Evolutionary conservation across 2,888 invertebrate genomes (phyloP).

Genomic region (Megamerina dolium): DNA sequence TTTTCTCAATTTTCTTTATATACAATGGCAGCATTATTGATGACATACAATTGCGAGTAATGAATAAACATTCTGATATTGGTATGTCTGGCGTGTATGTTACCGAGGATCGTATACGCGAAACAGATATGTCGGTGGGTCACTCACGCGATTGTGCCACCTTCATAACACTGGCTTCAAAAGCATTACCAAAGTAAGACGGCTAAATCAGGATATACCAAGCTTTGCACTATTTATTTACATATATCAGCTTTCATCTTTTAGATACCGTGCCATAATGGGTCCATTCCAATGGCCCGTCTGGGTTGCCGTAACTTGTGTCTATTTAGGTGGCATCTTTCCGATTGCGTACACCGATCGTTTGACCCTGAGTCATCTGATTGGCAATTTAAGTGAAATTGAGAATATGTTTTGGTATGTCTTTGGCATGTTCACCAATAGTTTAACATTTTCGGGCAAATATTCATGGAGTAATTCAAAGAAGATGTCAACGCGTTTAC

Average conservation of each 20-base stretch:
- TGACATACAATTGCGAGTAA: slow-evolving; percentile 56
- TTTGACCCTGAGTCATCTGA: slow-evolving; percentile 59
- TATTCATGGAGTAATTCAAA: slow-evolving; percentile 66
- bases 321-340: slow-evolving; percentile 68
- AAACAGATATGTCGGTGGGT: slow-evolving; percentile 58
- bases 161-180: slow-evolving; percentile 70
- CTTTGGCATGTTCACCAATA: slow-evolving; percentile 78
- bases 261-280: slow-evolving; percentile 72
- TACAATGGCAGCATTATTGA: slow-evolving; percentile 53
- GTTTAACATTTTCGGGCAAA: slow-evolving; percentile 64
- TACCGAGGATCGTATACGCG: slow-evolving; percentile 50
- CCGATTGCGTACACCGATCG: slow-evolving; percentile 70
- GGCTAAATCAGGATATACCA: not conserved
- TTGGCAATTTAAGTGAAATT: slow-evolving; percentile 64
- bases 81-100: slow-evolving; percentile 69
- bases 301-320: slow-evolving; percentile 66
- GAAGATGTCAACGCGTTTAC: slow-evolving; percentile 63
- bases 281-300: slow-evolving; percentile 79
- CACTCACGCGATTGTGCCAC: slow-evolving; percentile 72
- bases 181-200: slow-evolving; percentile 64
- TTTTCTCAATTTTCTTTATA: slow-evolving; percentile 3
- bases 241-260: slow-evolving; percentile 17
- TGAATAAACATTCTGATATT: slow-evolving; percentile 55
- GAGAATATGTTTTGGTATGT: slow-evolving; percentile 86
- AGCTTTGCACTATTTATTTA: not conserved